These are phyloP conservation scores for Mellilla xanthometata DNA, from an alignment of 2,888 invertebrate species.

Conservation along the genomic window DNA sequence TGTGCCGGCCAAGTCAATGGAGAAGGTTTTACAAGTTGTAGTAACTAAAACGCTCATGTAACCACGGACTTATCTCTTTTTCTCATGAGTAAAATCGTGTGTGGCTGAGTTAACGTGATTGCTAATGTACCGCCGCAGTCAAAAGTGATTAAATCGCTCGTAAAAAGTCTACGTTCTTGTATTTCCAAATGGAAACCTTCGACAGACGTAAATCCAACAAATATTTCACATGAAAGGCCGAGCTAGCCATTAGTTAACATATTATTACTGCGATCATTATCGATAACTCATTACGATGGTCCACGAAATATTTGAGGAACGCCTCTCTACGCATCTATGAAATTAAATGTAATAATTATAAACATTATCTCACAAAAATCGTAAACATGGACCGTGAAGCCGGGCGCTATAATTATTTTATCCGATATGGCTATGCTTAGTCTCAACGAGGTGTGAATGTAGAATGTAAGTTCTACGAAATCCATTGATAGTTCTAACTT, in stretches of 20 bases:
- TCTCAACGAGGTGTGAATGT: constrained; percentile 22
- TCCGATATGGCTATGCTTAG: constrained; percentile 15
- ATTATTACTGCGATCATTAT: constrained; percentile 66
- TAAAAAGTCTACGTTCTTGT: constrained; percentile 10
- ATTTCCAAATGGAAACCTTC: constrained; percentile 9
- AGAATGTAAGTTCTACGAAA: constrained; percentile 8
- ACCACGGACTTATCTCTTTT: no score
- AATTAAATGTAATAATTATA: constrained; percentile 45
- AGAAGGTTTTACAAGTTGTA: no score
- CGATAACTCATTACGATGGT: constrained; percentile 62
- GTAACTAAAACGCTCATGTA: no score
- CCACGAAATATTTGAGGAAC: constrained; percentile 63
- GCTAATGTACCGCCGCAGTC: constrained; percentile 10
- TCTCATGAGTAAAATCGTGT: neutral
- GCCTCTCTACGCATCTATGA: constrained; percentile 45
- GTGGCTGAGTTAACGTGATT: constrained; percentile 7
- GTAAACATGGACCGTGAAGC: constrained; percentile 10
- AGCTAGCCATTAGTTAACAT: constrained; percentile 49
- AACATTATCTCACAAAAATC: constrained; percentile 39
- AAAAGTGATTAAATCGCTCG: constrained; percentile 16
- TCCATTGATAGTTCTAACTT: no score
- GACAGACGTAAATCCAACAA: constrained; percentile 35
- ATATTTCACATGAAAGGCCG: constrained; percentile 38
- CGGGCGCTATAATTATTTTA: constrained; percentile 13
- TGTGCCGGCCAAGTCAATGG: no score